Percentiles rank a stretch among this genome's conserved stretches.
Conservation (phyloP, 2,888 invertebrate genomes). For the Drosophila falleni region DNA sequence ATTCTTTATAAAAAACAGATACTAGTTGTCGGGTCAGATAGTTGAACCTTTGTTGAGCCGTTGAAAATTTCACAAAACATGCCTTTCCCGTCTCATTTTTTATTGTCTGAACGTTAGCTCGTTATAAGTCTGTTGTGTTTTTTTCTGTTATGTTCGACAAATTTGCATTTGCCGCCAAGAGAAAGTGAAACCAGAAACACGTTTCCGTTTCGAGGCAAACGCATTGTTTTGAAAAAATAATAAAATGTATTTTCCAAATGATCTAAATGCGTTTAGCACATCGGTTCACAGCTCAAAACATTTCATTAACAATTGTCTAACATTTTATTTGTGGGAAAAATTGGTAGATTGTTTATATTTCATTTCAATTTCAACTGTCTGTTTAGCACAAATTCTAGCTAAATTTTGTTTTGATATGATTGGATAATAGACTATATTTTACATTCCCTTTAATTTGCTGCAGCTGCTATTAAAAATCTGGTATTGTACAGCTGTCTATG, state of each 20-base stretch:
- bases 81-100: conserved; percentile 39
- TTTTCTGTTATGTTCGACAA: conserved; percentile 32
- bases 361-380: not conserved
- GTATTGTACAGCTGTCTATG: not conserved
- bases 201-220: conserved; percentile 40
- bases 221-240: conserved; percentile 35
- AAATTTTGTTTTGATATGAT: not conserved
- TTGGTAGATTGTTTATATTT: not conserved
- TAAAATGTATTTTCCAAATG: conserved; percentile 37
- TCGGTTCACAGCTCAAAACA: conserved; percentile 12
- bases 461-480: not conserved
- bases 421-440: not conserved
- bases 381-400: no score
- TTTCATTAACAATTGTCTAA: not conserved
- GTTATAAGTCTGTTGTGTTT: conserved; percentile 34
- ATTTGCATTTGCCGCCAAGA: conserved; percentile 50
- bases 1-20: conserved; percentile 1
- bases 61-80: conserved; percentile 52
- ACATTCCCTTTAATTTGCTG: not conserved
- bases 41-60: conserved; percentile 5
- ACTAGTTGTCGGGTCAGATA: not conserved
- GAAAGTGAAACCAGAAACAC: conserved; percentile 53
- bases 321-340: not conserved
- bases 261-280: conserved; percentile 27
- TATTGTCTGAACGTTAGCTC: conserved; percentile 34